phyloP scores from a whole-genome alignment of 2,113 vertebrate genomes.

The Tapirus terrestris region DNA sequence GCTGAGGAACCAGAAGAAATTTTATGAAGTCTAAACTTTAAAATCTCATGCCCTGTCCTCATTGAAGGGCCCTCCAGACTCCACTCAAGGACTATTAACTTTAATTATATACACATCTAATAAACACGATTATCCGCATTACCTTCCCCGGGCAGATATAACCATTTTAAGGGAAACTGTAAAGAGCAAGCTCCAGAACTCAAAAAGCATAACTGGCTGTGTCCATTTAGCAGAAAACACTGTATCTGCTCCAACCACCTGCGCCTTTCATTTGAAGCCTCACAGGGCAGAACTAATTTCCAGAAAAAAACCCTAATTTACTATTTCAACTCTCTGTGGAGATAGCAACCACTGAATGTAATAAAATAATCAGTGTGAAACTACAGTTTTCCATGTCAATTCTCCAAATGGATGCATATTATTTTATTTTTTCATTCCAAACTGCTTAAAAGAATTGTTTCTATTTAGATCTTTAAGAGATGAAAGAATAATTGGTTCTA shows the following conservation, averaged over 20 bases:
- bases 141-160: background rate
- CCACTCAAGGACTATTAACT: background rate
- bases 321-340: background rate
- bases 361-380: background rate
- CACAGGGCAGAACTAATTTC: background rate
- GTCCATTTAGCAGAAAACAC: background rate
- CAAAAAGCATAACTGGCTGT: background rate
- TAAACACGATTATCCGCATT: background rate
- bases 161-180: background rate
- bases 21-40: background rate
- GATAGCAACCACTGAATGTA: background rate
- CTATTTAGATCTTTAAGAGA: background rate
- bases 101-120: conserved; percentile 51
- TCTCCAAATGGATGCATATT: background rate
- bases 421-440: background rate
- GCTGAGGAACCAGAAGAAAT: background rate
- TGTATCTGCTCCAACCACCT: background rate
- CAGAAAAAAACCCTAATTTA: background rate
- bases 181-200: background rate
- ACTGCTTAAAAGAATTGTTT: background rate
- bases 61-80: background rate
- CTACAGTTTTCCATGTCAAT: background rate
- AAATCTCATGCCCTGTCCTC: background rate
- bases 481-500: background rate
- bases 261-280: background rate